These are phyloP conservation scores for Diaperis boleti DNA, from an alignment of 2,888 invertebrate genomes.

Conservation along the genomic window DNA sequence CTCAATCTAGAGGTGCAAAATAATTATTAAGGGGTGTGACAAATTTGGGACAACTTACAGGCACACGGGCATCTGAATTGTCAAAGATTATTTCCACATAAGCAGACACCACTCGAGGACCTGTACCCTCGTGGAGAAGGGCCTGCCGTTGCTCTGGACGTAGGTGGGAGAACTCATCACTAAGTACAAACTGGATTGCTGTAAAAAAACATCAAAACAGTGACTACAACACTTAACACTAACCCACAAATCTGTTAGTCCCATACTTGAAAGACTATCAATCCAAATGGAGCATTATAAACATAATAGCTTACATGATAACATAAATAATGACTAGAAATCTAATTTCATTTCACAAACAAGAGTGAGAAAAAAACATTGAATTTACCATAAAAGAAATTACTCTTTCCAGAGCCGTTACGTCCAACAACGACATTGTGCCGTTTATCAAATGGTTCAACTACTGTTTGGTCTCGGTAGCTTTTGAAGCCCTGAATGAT, in stretches of 20 bases:
- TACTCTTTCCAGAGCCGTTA: constrained; percentile 99
- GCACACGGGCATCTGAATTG: constrained; percentile 95
- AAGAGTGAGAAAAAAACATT: background rate
- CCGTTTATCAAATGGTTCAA: constrained; percentile 96
- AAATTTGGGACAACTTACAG: constrained; percentile 76
- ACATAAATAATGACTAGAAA: too few species aligned
- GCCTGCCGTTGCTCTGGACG: constrained; percentile 96
- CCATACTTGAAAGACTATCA: too few species aligned
- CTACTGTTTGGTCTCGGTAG: constrained; percentile 97
- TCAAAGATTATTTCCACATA: constrained; percentile 99
- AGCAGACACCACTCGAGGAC: constrained; percentile 94
- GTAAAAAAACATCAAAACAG: constrained; percentile 54
- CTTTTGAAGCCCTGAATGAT: constrained; percentile 99
- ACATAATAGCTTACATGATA: too few species aligned
- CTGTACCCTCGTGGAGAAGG: constrained; percentile 97
- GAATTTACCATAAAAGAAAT: constrained; percentile 94
- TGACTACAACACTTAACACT: too few species aligned
- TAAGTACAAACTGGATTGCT: constrained; percentile 99
- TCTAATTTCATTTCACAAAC: too few species aligned
- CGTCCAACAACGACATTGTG: constrained; percentile 99
- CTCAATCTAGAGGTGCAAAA: constrained; percentile 97
- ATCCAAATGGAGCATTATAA: too few species aligned
- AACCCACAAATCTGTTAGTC: too few species aligned
- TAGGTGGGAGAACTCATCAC: constrained; percentile 98
- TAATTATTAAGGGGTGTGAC: too few species aligned